phyloP scores from a whole-genome alignment of 2,797 vertebrate genomes.

The Pseudochaenichthys georgianus region DNA sequence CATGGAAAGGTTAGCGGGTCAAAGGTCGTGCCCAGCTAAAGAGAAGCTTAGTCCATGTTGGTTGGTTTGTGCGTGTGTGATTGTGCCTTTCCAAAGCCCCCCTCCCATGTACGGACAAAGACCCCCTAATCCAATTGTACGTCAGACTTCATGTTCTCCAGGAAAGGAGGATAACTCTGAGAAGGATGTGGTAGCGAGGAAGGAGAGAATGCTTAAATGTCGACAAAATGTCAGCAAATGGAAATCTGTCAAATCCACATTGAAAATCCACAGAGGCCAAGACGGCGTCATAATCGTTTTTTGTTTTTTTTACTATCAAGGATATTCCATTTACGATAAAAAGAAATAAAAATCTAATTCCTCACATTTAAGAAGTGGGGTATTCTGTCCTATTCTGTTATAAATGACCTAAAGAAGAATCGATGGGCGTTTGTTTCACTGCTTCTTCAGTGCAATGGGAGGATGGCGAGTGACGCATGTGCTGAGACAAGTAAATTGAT shows the following conservation, averaged over 20 bases:
- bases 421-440: neutral
- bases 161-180: neutral
- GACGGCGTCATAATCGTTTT: neutral
- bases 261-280: conserved; percentile 3
- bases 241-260: neutral
- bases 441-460: neutral
- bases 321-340: neutral
- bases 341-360: neutral
- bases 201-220: conserved; percentile 23
- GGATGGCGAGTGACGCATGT: neutral
- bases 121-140: conserved; percentile 64
- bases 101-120: conserved; percentile 46
- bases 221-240: conserved; percentile 15
- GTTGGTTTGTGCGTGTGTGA: neutral
- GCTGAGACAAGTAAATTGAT: conserved; percentile 33
- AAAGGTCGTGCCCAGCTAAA: conserved; percentile 34
- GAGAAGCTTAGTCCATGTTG: conserved; percentile 31
- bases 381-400: neutral
- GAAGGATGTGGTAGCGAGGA: conserved; percentile 6
- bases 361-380: neutral
- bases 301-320: neutral
- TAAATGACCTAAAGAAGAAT: neutral
- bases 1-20: conserved; percentile 59
- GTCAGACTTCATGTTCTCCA: conserved; percentile 48
- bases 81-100: conserved; percentile 36